Percentiles rank a stretch among this genome's conserved stretches.
Conservation (phyloP, 2,797 vertebrate genomes). For the Botia almorhae region DNA sequence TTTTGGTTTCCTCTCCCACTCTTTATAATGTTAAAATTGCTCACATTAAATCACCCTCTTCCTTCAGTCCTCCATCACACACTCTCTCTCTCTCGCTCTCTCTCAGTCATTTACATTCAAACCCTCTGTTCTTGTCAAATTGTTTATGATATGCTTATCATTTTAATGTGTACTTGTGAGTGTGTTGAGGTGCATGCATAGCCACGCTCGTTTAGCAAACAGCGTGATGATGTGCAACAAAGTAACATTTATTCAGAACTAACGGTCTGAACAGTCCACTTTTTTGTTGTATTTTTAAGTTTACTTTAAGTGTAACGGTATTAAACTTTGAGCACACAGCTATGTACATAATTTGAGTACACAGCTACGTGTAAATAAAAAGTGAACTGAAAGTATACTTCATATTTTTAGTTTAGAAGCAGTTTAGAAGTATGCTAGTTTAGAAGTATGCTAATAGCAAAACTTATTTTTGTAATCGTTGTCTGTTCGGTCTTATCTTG, state of each 20-base stretch:
- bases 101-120: conserved; percentile 20
- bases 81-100: conserved; percentile 33
- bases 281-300: too few species aligned
- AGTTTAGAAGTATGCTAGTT: too few species aligned
- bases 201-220: conserved; percentile 26
- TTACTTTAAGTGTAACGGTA: too few species aligned
- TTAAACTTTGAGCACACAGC: too few species aligned
- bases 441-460: too few species aligned
- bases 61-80: conserved; percentile 45
- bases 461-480: too few species aligned
- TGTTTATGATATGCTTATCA: conserved; percentile 63
- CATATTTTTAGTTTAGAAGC: too few species aligned
- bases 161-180: conserved; percentile 51
- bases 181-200: conserved; percentile 36
- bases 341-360: too few species aligned
- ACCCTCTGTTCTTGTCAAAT: conserved; percentile 53
- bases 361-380: too few species aligned
- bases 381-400: too few species aligned
- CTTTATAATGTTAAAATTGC: conserved; percentile 76
- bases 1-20: conserved; percentile 73
- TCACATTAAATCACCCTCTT: conserved; percentile 70
- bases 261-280: too few species aligned
- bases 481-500: too few species aligned
- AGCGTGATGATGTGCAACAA: conserved; percentile 46
- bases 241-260: conserved; percentile 45